phyloP scores from a whole-genome alignment of 2,113 vertebrate species.

The Bolborhynchus lineola region DNA sequence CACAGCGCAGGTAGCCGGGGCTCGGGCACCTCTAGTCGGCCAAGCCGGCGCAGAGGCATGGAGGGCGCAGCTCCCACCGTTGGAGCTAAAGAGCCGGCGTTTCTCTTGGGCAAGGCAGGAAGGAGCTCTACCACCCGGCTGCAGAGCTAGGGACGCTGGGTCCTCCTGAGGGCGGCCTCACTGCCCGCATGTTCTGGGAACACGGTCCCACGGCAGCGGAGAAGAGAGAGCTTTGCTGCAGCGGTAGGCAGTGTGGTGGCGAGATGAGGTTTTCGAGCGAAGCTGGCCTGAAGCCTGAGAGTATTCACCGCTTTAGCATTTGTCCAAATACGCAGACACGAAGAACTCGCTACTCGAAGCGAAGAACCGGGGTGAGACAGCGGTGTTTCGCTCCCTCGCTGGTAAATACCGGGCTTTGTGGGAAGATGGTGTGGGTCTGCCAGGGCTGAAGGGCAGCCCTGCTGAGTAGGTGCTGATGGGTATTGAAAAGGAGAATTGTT shows the following conservation, averaged over 20 bases:
- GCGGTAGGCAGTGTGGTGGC: background rate
- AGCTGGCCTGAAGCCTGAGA: background rate
- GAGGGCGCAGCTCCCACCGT: background rate
- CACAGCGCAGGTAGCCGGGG: background rate
- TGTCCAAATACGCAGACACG: background rate
- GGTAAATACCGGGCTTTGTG: background rate
- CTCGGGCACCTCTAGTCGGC: background rate
- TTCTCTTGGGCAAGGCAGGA: background rate
- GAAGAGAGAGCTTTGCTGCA: background rate
- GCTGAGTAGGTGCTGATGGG: background rate
- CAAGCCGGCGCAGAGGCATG: background rate
- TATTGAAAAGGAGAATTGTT: conserved; percentile 41
- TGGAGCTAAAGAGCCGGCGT: background rate
- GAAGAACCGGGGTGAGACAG: background rate
- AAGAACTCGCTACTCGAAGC: background rate
- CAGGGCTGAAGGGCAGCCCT: background rate
- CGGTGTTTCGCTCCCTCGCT: background rate
- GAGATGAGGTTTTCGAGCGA: background rate
- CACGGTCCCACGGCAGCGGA: background rate
- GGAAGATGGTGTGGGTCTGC: background rate
- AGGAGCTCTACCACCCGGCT: background rate
- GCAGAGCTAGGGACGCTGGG: background rate
- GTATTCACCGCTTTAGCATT: background rate
- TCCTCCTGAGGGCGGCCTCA: background rate
- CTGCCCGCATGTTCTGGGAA: background rate